Conservation (phyloP, 2,113 vertebrate genomes). For the Dissostichus mawsoni region DNA sequence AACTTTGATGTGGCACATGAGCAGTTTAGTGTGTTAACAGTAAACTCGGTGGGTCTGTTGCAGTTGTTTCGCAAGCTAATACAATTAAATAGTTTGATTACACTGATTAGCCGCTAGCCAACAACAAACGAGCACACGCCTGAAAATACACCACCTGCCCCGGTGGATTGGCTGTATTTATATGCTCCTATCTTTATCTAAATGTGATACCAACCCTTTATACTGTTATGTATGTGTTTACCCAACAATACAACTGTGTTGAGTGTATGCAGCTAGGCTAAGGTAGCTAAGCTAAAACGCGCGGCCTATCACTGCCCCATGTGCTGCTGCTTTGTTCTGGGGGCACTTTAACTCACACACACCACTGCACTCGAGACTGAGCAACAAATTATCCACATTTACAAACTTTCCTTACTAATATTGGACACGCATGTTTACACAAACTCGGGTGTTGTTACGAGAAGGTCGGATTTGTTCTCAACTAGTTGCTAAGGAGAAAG, state of each 20-base stretch:
- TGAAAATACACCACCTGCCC: conserved; percentile 5
- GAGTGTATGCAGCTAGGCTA: conserved; percentile 57
- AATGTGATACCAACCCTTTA: accelerated
- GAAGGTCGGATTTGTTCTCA: neutral
- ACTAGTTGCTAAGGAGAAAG: conserved; percentile 34
- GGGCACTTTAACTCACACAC: conserved; percentile 87
- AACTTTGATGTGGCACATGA: neutral
- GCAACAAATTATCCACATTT: conserved; percentile 47
- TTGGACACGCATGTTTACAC: accelerated
- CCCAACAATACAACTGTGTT: neutral
- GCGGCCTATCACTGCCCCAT: conserved; percentile 89
- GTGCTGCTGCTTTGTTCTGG: conserved; percentile 92
- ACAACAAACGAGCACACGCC: conserved; percentile 58
- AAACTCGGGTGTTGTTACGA: accelerated
- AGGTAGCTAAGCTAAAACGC: conserved; percentile 70
- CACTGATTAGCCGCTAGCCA: conserved; percentile 49
- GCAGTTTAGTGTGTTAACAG: neutral
- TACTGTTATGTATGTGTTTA: too few relatives aligned
- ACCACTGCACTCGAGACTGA: conserved; percentile 73
- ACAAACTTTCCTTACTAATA: conserved; percentile 34
- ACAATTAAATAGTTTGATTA: conserved; percentile 35
- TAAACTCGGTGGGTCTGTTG: neutral
- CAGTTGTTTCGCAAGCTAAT: neutral
- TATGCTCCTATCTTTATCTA: accelerated
- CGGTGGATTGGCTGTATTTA: accelerated